These are phyloP conservation scores for Bombyx mandarina DNA, from an alignment of 1,140 invertebrate genomes.

Conservation along the genomic window DNA sequence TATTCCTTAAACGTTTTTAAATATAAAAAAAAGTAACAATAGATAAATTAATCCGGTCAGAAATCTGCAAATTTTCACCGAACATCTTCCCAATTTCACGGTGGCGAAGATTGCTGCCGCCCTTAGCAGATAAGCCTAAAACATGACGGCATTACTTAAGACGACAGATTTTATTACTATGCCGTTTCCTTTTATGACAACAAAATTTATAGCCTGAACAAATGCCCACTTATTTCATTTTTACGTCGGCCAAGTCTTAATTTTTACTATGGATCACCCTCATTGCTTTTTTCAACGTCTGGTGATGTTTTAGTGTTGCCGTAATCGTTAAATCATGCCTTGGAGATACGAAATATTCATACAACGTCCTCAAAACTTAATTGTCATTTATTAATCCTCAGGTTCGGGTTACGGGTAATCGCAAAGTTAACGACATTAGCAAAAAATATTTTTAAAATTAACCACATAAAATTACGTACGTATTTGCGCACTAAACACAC, in stretches of 20 bases:
- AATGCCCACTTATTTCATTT: slow-evolving; percentile 22
- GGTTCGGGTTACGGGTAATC: too few species aligned
- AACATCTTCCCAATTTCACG: slow-evolving; percentile 28
- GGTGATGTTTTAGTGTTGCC: background rate
- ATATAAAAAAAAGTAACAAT: background rate
- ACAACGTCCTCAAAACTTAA: too few species aligned
- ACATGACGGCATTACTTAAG: slow-evolving; percentile 33
- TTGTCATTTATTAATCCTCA: too few species aligned
- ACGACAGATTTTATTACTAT: slow-evolving; percentile 39
- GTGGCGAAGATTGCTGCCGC: slow-evolving; percentile 19
- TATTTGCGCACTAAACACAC: too few species aligned
- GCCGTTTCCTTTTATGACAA: slow-evolving; percentile 35
- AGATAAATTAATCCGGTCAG: slow-evolving; percentile 1
- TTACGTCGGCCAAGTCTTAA: slow-evolving; percentile 20
- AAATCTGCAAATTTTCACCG: slow-evolving; percentile 15
- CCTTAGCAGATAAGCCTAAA: slow-evolving; percentile 35
- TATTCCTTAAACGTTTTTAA: background rate
- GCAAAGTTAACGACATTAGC: too few species aligned
- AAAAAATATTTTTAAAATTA: too few species aligned
- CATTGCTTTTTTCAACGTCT: slow-evolving; percentile 2
- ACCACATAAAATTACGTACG: too few species aligned
- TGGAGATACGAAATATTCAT: too few species aligned
- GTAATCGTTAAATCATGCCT: background rate
- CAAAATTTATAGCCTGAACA: slow-evolving; percentile 26
- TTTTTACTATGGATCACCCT: slow-evolving; percentile 8